Evolutionary conservation across 1,140 invertebrate species (phyloP).

Genomic region (Chymomyza costata): DNA sequence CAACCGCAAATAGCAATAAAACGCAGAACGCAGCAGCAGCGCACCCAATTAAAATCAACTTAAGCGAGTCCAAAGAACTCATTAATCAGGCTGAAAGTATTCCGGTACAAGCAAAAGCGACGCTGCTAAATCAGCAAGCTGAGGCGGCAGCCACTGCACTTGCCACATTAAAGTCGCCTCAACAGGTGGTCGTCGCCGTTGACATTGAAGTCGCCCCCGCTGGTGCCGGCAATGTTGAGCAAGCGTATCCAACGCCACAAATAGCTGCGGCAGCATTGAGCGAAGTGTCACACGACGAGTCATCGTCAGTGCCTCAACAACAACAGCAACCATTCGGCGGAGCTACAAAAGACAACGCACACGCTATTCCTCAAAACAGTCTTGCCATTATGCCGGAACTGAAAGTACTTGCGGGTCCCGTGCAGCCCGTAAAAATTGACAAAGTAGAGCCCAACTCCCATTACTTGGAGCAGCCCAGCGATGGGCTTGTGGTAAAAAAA

Average conservation of each 20-base stretch:
- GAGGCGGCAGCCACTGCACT: too few species aligned
- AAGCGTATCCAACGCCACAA: conserved; percentile 30
- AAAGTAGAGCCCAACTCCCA: conserved; percentile 48
- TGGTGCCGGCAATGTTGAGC: conserved; percentile 20
- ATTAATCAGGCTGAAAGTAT: conserved; percentile 44
- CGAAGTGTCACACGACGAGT: conserved; percentile 47
- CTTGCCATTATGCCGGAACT: conserved; percentile 61
- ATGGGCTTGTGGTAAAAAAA: conserved; percentile 41
- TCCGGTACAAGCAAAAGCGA: conserved; percentile 11
- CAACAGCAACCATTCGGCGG: conserved; percentile 7
- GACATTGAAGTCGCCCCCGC: conserved; percentile 53
- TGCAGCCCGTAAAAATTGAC: conserved; percentile 64
- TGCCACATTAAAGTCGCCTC: too few species aligned
- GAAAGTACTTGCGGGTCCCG: conserved; percentile 59
- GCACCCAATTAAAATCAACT: conserved; percentile 19
- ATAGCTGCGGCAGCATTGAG: conserved; percentile 64
- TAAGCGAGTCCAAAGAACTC: conserved; percentile 57
- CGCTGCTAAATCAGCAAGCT: not conserved
- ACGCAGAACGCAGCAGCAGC: too few species aligned
- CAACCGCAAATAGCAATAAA: conserved; percentile 6
- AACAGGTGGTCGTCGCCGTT: conserved; percentile 52
- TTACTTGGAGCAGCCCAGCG: conserved; percentile 30
- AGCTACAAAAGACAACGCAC: conserved; percentile 62
- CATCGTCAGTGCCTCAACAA: conserved; percentile 39
- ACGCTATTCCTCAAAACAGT: conserved; percentile 44